Evolutionary conservation across 2,797 vertebrate genomes (phyloP).

Genomic region (Poecilia velifera): DNA sequence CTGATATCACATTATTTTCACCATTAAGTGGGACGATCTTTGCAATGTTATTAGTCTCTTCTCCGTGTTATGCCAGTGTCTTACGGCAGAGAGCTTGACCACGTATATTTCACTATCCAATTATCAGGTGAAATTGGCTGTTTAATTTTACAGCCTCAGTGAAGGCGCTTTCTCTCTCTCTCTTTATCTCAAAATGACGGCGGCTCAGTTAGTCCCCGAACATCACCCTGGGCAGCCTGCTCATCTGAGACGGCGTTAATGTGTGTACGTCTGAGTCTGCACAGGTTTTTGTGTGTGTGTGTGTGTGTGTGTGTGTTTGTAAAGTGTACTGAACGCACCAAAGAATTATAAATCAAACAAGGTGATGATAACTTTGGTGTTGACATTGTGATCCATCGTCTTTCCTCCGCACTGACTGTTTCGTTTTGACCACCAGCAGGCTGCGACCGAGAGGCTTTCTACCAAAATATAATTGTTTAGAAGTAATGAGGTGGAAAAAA

Average conservation of each 20-base stretch:
- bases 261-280: conserved; percentile 27
- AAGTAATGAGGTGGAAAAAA: conserved; percentile 82
- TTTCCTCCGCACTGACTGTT: conserved; percentile 66
- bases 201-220: conserved; percentile 61
- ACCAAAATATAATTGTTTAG: conserved; percentile 80
- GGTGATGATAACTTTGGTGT: conserved; percentile 79
- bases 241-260: conserved; percentile 60
- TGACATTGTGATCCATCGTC: conserved; percentile 74
- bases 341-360: conserved; percentile 76
- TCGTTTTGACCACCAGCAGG: conserved; percentile 74
- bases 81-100: conserved; percentile 62
- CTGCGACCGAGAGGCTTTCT: conserved; percentile 72
- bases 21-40: conserved; percentile 36
- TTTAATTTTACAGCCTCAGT: conserved; percentile 77
- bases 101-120: conserved; percentile 76
- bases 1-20: conserved; percentile 36
- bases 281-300: conserved; percentile 23
- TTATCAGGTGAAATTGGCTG: conserved; percentile 80
- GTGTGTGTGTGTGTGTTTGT: conserved; percentile 34
- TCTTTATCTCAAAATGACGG: conserved; percentile 51
- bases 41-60: conserved; percentile 47
- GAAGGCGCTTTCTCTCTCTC: conserved; percentile 46
- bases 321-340: conserved; percentile 36
- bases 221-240: conserved; percentile 51
- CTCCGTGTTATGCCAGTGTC: conserved; percentile 53